Evolutionary conservation across 2,888 invertebrate genomes (phyloP).

Genomic region (Julus scandinavius): DNA sequence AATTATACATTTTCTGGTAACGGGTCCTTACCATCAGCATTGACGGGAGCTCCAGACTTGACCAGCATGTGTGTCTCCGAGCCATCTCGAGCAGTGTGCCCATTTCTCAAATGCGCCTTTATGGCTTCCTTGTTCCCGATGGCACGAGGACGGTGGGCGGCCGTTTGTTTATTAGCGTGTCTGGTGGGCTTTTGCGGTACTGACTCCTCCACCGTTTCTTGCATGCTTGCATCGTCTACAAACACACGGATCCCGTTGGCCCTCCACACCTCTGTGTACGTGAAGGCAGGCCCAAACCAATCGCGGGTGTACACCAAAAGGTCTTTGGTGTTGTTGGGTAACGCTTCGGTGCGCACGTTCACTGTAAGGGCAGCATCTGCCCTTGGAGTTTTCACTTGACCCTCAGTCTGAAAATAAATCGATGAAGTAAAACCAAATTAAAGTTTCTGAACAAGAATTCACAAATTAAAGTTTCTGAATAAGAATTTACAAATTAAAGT

Average conservation of each 20-base stretch:
- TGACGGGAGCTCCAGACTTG: conserved; percentile 48
- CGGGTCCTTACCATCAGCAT: neutral
- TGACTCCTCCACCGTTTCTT: neutral
- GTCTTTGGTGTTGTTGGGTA: conserved; percentile 61
- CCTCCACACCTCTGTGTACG: conserved; percentile 62
- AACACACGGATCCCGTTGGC: conserved; percentile 63
- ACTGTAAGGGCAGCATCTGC: neutral
- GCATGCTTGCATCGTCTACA: conserved; percentile 59
- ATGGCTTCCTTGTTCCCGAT: neutral
- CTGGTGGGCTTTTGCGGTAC: neutral
- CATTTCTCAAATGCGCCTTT: neutral
- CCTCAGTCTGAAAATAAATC: conserved; percentile 59
- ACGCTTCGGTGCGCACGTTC: conserved; percentile 62
- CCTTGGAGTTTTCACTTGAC: conserved; percentile 60
- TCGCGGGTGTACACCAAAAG: conserved; percentile 63
- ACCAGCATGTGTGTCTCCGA: conserved; percentile 49
- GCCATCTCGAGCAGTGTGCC: conserved; percentile 13
- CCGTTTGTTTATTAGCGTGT: neutral
- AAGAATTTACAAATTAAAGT: neutral
- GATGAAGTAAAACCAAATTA: neutral
- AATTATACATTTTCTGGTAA: neutral
- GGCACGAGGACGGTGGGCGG: conserved; percentile 45
- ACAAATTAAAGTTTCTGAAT: neutral
- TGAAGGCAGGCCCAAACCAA: conserved; percentile 62
- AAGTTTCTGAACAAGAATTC: neutral